Evolutionary conservation across 2,797 vertebrate genomes (phyloP), one percentile per base, ranked within the genome.

Genomic region (Chaenodraco wilsoni): DNA sequence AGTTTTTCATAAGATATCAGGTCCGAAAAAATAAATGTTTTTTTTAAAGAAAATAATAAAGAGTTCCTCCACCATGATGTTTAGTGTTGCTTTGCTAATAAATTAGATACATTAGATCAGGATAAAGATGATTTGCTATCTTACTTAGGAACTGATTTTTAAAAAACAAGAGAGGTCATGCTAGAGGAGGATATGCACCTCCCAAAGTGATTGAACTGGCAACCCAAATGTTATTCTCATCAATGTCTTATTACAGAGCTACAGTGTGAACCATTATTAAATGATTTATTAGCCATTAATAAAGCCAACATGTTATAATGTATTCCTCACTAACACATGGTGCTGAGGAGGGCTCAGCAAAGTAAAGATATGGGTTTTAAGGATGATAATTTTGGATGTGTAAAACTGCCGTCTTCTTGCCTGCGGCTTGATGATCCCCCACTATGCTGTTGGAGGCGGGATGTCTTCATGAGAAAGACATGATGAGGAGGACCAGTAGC

Each of bases 401-500:
- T 68, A 45, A 58, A 52, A n/a, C 27, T 23, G 72, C 57, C 43
- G 23, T 63, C n/a, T 62, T 54, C 15, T 1, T 52, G 60, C 59
- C 61, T 78, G 65, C 12, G 13, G 56, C 55, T 78, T 61, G 37
- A 73, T 77, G 76, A 66, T 69, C 48, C n/a, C 60, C 54, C n/a
- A 10, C 62, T 72, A 67, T 65, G 56, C 69, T 33, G 65, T 63
- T 21, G 49, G 54, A 77, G 75, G 66, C 37, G 23, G 71, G 63
- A 76, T 27, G 59, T 73, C 82, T 89, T 82, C 37, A 23, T 44
- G 85, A 81, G 74, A 88, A 83, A 87, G 78, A 87, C 83, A 89
- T 80, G 82, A 88, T 80, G 86, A 85, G 75, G 68, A 79, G 68
- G 65, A 74, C 82, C 77, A 75, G 85, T 78, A 83, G 86, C 88